Evolutionary conservation across 2,888 invertebrate genomes (phyloP), one percentile per base, ranked within the genome.

Genomic region (Chalcosyrphus nemorum): DNA sequence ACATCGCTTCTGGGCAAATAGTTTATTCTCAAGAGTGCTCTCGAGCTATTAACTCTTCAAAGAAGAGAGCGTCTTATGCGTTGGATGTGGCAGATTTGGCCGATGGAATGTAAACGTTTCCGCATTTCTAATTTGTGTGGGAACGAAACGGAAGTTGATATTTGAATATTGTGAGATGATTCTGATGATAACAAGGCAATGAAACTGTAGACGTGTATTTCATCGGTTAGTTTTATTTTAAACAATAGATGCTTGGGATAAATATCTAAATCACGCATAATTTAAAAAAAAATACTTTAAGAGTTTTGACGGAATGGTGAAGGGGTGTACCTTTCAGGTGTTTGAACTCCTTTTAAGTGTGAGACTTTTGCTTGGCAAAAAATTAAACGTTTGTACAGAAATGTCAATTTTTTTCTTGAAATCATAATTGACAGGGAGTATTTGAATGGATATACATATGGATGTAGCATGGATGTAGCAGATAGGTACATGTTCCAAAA

Each of bases 51-150:
- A 3, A 15, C 15, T 63, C 54, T 56, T 56, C 24, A 19, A 43
- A 9, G n/a, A 45, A 11, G 38, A 32, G 7, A 29, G 32, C 15
- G 43, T 50, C 21, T 1, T 24, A 4, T 27, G 27, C 35, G 27
- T 65, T 32, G 32, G 50, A 56, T 43, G 29, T 43, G 29, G 29
- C 7, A 7, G 50, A 56, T 43, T 5, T 43, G 29, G 29, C 7
- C 6, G 29, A 32, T 32, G 45, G 24, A 32, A 13, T 24, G 63
- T 61, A 21, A 63, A 61, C 74, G 13, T 45, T 81, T 81, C 81
- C 81, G 75, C 81, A 65, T 75, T 81, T 75, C 81, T 75, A 75
- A 57, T 70, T 70, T 27, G 21, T 19, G 43, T 63, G 15, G 56
- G 65, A 56, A 5, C 15, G 24, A 32, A 47, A 43, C 63, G 81